Conservation (phyloP, 2,113 vertebrate genomes). For the Toxotes chatareus region DNA sequence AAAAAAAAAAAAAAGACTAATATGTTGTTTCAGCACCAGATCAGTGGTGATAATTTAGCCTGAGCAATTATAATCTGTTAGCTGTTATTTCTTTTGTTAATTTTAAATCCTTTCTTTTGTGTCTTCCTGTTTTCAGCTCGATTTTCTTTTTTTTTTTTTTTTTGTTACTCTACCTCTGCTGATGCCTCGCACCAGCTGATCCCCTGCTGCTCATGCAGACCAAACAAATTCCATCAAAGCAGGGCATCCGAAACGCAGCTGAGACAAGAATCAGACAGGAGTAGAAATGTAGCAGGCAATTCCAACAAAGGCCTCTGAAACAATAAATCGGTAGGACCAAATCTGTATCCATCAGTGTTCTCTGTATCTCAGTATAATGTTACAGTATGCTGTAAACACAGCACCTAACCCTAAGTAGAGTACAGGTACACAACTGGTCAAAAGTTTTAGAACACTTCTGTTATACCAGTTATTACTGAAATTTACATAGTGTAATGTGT, state of each 20-base stretch:
- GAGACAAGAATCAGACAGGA: neutral
- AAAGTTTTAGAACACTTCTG: no score
- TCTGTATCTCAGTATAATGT: no score
- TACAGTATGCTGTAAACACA: no score
- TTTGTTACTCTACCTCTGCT: neutral
- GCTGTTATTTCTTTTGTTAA: neutral
- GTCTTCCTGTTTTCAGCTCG: neutral
- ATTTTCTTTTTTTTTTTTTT: neutral
- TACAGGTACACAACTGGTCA: no score
- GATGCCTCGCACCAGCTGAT: slow-evolving; percentile 7
- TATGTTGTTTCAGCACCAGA: neutral
- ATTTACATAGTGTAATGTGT: no score
- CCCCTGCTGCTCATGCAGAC: slow-evolving; percentile 7
- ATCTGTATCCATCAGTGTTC: neutral
- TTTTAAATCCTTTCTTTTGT: neutral
- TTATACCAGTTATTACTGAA: no score
- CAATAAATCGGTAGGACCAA: neutral
- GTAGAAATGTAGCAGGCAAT: neutral
- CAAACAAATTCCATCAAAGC: slow-evolving; percentile 7
- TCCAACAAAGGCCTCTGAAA: neutral
- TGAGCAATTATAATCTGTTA: neutral
- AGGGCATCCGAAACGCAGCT: neutral
- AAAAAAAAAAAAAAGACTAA: neutral
- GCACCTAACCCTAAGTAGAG: no score
- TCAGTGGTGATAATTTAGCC: neutral